Percentiles rank a stretch among this genome's conserved stretches.
phyloP scores from a whole-genome alignment of 1,140 invertebrate genomes.

The Bombus polaris region DNA sequence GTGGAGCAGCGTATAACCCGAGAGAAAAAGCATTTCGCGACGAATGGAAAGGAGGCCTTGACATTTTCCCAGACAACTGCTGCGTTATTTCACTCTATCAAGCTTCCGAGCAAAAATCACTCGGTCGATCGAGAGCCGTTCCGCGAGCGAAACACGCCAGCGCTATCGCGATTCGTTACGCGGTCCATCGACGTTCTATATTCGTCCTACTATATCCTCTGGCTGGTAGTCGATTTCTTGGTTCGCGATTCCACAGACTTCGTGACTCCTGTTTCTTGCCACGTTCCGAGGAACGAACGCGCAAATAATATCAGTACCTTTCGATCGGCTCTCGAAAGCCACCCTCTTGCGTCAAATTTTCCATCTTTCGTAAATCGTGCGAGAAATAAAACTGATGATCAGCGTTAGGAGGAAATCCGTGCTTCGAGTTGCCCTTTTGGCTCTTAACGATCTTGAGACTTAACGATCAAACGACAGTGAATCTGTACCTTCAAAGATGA shows the following conservation, averaged over 20 bases:
- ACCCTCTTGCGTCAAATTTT: neutral
- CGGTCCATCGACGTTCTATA: neutral
- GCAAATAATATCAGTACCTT: neutral
- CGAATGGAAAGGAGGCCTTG: slow-evolving; percentile 55
- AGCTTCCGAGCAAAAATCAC: slow-evolving; percentile 21
- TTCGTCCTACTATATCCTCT: neutral
- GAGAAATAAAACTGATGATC: neutral
- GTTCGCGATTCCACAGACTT: neutral
- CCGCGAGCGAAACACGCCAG: neutral
- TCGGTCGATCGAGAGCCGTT: neutral
- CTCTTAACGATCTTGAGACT: too few species aligned
- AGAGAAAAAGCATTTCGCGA: slow-evolving; percentile 54
- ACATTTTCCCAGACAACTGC: slow-evolving; percentile 45
- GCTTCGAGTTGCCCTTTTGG: too few species aligned
- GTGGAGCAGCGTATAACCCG: neutral
- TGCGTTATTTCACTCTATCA: slow-evolving; percentile 30
- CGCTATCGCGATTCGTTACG: slow-evolving; percentile 27
- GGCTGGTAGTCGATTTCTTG: neutral
- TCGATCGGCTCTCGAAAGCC: neutral
- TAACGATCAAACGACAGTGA: rapidly evolving
- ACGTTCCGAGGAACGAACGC: neutral
- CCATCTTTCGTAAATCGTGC: neutral
- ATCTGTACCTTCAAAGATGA: too few species aligned
- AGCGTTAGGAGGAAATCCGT: too few species aligned
- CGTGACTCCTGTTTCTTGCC: neutral